phyloP scores from a whole-genome alignment of 2,888 invertebrate genomes.

The Acleris laterana region DNA sequence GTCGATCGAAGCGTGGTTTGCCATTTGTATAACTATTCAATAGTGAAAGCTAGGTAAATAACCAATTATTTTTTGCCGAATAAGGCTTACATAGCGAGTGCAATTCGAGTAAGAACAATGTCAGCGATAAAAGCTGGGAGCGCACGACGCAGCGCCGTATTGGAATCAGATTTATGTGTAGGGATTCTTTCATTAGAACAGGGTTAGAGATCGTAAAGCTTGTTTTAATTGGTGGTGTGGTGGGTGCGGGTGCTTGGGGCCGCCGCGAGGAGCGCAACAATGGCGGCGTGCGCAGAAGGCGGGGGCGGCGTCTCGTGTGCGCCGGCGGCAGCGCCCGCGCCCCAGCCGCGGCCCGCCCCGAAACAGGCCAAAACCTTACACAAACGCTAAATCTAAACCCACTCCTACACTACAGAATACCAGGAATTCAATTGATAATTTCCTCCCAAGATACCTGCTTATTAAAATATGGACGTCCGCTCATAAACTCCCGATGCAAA shows the following conservation, averaged over 20 bases:
- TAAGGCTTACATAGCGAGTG: slow-evolving; percentile 44
- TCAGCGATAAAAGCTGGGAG: slow-evolving; percentile 37
- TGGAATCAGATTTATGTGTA: slow-evolving; percentile 54
- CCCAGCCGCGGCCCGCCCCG: slow-evolving; percentile 56
- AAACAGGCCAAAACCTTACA: slow-evolving; percentile 48
- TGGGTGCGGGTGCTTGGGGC: slow-evolving; percentile 56
- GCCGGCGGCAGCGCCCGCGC: slow-evolving; percentile 68
- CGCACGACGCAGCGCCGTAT: slow-evolving; percentile 44
- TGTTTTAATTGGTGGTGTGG: slow-evolving; percentile 67
- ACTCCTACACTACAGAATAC: slow-evolving; percentile 9
- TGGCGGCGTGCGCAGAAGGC: slow-evolving; percentile 74
- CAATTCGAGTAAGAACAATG: slow-evolving; percentile 50
- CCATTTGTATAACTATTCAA: slow-evolving; percentile 36
- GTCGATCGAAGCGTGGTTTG: slow-evolving; percentile 27
- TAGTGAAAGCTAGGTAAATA: slow-evolving; percentile 40
- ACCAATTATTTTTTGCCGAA: slow-evolving; percentile 42
- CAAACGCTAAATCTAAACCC: slow-evolving; percentile 32
- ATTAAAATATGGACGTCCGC: slow-evolving; percentile 30
- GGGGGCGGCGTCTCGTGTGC: slow-evolving; percentile 69
- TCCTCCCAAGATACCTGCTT: neutral
- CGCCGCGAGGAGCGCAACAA: slow-evolving; percentile 58
- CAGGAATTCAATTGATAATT: slow-evolving; percentile 3
- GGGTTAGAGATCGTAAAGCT: slow-evolving; percentile 64
- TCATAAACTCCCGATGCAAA: slow-evolving; percentile 50
- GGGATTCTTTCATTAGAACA: slow-evolving; percentile 63